Evolutionary conservation across 2,888 invertebrate genomes (phyloP).

Genomic region (Meliscaeva auricollis): DNA sequence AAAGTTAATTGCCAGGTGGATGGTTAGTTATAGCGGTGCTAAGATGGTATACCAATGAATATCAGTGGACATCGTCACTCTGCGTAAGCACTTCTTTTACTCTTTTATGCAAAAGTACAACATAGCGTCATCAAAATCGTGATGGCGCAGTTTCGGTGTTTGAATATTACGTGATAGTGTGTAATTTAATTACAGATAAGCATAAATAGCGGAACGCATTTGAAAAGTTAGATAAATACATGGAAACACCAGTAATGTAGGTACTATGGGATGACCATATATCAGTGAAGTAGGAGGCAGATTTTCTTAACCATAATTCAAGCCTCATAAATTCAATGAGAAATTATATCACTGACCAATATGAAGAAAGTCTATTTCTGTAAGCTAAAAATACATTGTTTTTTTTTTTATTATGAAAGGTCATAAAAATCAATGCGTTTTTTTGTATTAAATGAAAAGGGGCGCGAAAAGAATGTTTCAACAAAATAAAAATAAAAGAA

Average conservation of each 20-base stretch:
- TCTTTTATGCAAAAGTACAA: constrained; percentile 25
- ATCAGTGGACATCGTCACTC: constrained; percentile 68
- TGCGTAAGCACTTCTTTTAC: constrained; percentile 68
- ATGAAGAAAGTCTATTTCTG: constrained; percentile 9
- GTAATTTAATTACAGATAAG: constrained; percentile 59
- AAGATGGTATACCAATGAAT: constrained; percentile 25
- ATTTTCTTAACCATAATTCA: constrained; percentile 64
- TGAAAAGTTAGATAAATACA: constrained; percentile 35
- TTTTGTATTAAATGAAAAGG: constrained; percentile 8
- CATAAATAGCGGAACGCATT: constrained; percentile 70
- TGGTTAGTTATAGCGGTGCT: constrained; percentile 7
- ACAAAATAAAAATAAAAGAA: too few relatives aligned
- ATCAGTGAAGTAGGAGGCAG: constrained; percentile 30
- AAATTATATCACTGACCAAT: constrained; percentile 68
- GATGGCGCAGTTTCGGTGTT: constrained; percentile 41
- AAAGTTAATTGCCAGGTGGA: constrained; percentile 68
- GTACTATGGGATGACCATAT: constrained; percentile 1
- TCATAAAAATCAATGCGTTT: constrained; percentile 39
- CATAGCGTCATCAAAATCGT: constrained; percentile 40
- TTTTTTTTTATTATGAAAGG: constrained; percentile 4
- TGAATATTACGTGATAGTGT: constrained; percentile 66
- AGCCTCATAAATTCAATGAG: constrained; percentile 74
- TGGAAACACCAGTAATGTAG: constrained; percentile 57
- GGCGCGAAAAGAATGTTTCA: neutral
- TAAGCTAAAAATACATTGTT: neutral